phyloP scores from a whole-genome alignment of 2,888 invertebrate genomes.

The Tridacna gigas region DNA sequence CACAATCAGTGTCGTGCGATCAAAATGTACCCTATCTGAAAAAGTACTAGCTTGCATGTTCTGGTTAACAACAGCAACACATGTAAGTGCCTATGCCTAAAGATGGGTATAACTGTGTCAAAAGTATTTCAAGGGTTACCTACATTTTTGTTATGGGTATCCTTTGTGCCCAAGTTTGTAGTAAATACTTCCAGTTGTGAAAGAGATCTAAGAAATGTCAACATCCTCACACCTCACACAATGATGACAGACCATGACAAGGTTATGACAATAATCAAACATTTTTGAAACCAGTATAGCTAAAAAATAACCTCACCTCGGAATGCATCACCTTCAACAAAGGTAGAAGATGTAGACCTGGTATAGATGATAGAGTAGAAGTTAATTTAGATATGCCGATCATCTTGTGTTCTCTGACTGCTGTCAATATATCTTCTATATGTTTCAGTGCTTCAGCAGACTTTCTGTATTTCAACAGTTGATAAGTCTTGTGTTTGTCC shows the following conservation, averaged over 20 bases:
- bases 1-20: too few species aligned
- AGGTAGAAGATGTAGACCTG: constrained; percentile 24
- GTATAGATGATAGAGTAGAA: neutral
- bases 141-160: too few species aligned
- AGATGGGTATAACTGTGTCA: too few species aligned
- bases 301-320: constrained; percentile 37
- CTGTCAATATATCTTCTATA: constrained; percentile 34
- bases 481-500: constrained; percentile 30
- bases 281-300: too few species aligned
- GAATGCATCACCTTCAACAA: constrained; percentile 49
- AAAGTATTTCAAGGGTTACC: too few species aligned
- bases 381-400: constrained; percentile 11
- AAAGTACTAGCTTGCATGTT: too few species aligned
- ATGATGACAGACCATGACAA: neutral
- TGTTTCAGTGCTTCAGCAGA: neutral
- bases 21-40: too few species aligned
- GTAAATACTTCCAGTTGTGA: neutral
- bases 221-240: neutral
- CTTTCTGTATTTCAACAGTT: constrained; percentile 37
- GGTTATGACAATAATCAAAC: too few species aligned
- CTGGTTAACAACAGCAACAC: too few species aligned
- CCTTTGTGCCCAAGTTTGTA: too few species aligned
- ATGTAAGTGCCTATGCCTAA: too few species aligned
- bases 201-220: neutral
- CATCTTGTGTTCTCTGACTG: constrained; percentile 27